These are phyloP conservation scores for Entomobrya proxima DNA, from an alignment of 2,888 invertebrate genomes.

Conservation along the genomic window DNA sequence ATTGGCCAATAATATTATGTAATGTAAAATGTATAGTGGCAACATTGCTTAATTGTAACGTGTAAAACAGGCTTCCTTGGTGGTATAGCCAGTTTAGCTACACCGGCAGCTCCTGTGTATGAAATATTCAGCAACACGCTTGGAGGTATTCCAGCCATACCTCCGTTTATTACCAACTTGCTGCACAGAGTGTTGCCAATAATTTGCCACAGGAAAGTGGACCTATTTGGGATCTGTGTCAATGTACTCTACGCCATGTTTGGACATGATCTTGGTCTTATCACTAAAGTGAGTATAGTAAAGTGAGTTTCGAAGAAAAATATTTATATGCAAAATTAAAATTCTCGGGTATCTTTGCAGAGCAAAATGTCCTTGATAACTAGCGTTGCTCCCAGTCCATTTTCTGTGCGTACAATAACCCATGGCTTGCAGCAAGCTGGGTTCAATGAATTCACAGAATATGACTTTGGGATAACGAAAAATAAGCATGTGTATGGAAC, in stretches of 20 bases:
- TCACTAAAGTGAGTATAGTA: constrained; percentile 11
- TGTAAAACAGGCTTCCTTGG: not conserved
- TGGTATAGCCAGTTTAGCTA: not conserved
- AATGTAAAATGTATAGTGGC: not conserved
- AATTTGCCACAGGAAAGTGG: constrained; percentile 51
- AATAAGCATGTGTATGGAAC: constrained; percentile 25
- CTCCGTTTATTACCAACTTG: constrained; percentile 20
- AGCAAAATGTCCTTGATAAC: constrained; percentile 57
- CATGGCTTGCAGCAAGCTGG: constrained; percentile 43
- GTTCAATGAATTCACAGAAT: constrained; percentile 38
- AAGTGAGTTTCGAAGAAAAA: not conserved
- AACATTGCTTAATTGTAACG: not conserved
- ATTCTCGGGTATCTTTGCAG: too few species aligned
- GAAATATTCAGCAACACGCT: not conserved
- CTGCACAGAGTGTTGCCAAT: constrained; percentile 32
- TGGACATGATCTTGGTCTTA: constrained; percentile 51
- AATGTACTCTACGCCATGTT: constrained; percentile 1
- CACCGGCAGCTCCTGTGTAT: not conserved
- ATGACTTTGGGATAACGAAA: constrained; percentile 54
- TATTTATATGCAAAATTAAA: too few species aligned
- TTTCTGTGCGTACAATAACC: not conserved
- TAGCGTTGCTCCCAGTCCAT: constrained; percentile 41
- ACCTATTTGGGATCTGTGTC: constrained; percentile 43
- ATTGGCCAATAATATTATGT: not conserved
- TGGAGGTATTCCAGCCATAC: constrained; percentile 22